Evolutionary conservation across 2,113 vertebrate genomes (phyloP), one percentile per base, ranked within the genome.

Genomic region (Petroica traversi): DNA sequence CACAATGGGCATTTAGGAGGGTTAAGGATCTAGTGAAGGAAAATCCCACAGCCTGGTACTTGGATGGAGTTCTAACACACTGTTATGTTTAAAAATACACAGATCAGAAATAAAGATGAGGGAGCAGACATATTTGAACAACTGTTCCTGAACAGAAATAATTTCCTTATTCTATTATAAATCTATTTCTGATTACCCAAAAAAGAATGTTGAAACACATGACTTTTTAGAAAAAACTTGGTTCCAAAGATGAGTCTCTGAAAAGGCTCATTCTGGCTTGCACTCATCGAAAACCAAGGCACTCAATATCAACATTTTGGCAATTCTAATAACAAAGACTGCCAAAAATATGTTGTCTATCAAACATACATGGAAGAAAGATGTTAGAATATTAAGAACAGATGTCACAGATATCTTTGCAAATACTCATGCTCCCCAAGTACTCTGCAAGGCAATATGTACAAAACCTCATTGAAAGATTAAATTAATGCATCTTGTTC

Each of bases 321-420:
- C 95, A 97, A 97, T 90, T 96, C 97, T 97, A 97, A 97, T 97
- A 98, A 98, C 93, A 98, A 97, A 97, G 97, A 93, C 96, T 96
- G 97, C 95, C 97, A 97, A 93, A 97, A 98, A 97, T 96, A 98
- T 97, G 97, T 97, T 98, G 98, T 97, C 98, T 97, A 96, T 98
- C 97, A 97, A 98, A 96, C 52, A 46, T 96, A 96, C 93, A 97
- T 0, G 61, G 95, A 97, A 97, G 97, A 98, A 98, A 98, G 94
- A 97, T 96, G 97, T 97, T 85, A 61, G 61, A 94, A 94, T 98
- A 98, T 98, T 98, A 97, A 96, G 95, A 98, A 94, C 98, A 98
- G 98, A 98, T 98, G 98, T 98, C 73, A 58, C 83, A 95, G 95
- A 97, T 91, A 96, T 80, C 90, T 75, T 78, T 4, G 38, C 93